Base-by-base conservation (phyloP, 1,140 invertebrate species). In the Homarus americanus region DNA sequence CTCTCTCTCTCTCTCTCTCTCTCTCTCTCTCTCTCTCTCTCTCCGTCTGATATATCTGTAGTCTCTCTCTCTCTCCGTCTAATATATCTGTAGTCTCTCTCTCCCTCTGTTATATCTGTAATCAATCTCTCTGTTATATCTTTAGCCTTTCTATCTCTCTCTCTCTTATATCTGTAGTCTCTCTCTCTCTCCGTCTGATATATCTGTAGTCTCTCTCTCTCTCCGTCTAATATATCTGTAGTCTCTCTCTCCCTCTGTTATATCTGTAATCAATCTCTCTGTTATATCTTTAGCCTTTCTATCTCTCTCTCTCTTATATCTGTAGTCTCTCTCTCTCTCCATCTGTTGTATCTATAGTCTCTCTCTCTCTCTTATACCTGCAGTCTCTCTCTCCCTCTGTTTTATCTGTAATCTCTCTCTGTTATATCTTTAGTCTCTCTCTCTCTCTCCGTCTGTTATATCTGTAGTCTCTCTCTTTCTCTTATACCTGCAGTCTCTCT, bases 191-290 rank as follows among this genome's bases (percentile, higher is more conserved):
- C 28, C 28, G 63, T 66, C 28, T 24, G 20, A 1, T 9, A 1
- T 24, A 24, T 2, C 28, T 28, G 20, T 20, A n/a, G 20, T 66
- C 28, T 66, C 7, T 28, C 28, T 28, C 63, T 66, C 63, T 66
- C n/a, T n/a, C n/a, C n/a, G n/a, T n/a, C n/a, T n/a, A n/a, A n/a
- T n/a, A n/a, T n/a, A n/a, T n/a, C n/a, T n/a, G n/a, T n/a, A n/a
- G n/a, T n/a, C n/a, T n/a, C 69, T 72, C 69, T 28, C 17, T 28
- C 69, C 36, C 69, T 28, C 7, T 66, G 10, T 28, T 63, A 10
- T 63, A n/a, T 75, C 72, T 75, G n/a, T n/a, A n/a, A n/a, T n/a
- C 72, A 17, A 20, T 72, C 66, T 72, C 66, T 72, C 66, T 24
- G 10, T 24, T 63, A 10, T 63, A 10, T 63, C 53, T 63, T 24